Conservation (phyloP, 2,797 vertebrate genomes). For the Danio tinwini region DNA sequence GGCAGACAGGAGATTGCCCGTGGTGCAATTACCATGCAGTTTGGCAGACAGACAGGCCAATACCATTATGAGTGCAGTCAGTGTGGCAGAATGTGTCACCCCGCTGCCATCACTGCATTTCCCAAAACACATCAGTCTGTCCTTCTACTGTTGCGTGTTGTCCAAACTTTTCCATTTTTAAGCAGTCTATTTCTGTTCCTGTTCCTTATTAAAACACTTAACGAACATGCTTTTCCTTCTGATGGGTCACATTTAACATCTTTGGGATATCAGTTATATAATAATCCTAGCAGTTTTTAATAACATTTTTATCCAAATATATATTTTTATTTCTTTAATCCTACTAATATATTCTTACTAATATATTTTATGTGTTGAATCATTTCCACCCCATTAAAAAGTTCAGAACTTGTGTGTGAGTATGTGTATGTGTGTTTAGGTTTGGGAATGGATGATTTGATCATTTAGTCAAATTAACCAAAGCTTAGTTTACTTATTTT, state of each 20-base stretch:
- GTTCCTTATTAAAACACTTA: background rate
- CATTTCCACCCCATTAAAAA: no score
- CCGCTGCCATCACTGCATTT: constrained; percentile 6
- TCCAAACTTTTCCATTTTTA: constrained; percentile 11
- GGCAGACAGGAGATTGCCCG: constrained; percentile 55
- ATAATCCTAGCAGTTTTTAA: no score
- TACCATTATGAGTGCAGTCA: constrained; percentile 37
- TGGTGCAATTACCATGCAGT: constrained; percentile 46
- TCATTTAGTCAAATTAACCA: no score
- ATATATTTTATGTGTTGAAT: no score
- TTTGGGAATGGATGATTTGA: no score
- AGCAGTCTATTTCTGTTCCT: background rate
- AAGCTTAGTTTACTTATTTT: no score
- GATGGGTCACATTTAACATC: background rate
- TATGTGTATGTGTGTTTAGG: no score
- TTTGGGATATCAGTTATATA: background rate
- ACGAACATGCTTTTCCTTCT: background rate
- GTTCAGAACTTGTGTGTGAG: no score
- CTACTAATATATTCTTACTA: no score
- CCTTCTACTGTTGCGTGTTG: constrained; percentile 3
- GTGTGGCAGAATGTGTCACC: constrained; percentile 45
- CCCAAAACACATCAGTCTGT: constrained; percentile 31
- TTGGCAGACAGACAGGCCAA: constrained; percentile 38
- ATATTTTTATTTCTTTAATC: no score
- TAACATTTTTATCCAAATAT: no score